Base-by-base conservation (phyloP, 2,888 invertebrate genomes). In the Myopa tessellatipennis region DNA sequence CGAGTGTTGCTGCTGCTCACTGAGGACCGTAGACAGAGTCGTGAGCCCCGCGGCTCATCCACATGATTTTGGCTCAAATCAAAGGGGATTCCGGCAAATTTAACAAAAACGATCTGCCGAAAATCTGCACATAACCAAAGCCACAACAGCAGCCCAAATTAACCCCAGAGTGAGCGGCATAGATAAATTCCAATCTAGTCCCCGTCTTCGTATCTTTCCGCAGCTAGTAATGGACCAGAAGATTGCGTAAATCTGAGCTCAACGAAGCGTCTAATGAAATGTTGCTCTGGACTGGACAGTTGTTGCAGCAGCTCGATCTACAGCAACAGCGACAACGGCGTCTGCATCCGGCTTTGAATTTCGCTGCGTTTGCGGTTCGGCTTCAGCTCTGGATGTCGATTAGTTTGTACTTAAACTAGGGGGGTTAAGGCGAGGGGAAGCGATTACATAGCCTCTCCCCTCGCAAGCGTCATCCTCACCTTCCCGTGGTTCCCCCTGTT, bases 361-460 rank as follows among this genome's bases (percentile, higher is more conserved):
- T 52, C 36, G n/a, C 38, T 68, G n/a, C 14, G 38, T 45, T 16
- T 45, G 16, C 38, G 18, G 16, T 68, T 38, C 40, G n/a, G 45
- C 45, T 65, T 65, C 38, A 26, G 65, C 58, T 58, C n/a, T 50
- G 58, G 55, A 71, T 55, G 60, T 71, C 34, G 74, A 74, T 74
- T 74, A 74, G 65, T 74, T 74, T 74, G 63, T 74, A 74, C 50
- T 74, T 74, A 74, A 74, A 65, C 63, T 61, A 74, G n/a, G n/a
- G n/a, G n/a, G n/a, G n/a, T n/a, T n/a, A n/a, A n/a, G n/a, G n/a
- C n/a, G n/a, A n/a, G n/a, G n/a, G n/a, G n/a, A n/a, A n/a, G n/a
- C n/a, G n/a, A n/a, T n/a, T n/a, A n/a, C n/a, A n/a, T n/a, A n/a
- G n/a, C n/a, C n/a, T n/a, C n/a, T n/a, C n/a, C n/a, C n/a, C n/a